These are phyloP conservation scores for Hemithea aestivaria DNA, from an alignment of 2,888 invertebrate genomes.

Conservation along the genomic window DNA sequence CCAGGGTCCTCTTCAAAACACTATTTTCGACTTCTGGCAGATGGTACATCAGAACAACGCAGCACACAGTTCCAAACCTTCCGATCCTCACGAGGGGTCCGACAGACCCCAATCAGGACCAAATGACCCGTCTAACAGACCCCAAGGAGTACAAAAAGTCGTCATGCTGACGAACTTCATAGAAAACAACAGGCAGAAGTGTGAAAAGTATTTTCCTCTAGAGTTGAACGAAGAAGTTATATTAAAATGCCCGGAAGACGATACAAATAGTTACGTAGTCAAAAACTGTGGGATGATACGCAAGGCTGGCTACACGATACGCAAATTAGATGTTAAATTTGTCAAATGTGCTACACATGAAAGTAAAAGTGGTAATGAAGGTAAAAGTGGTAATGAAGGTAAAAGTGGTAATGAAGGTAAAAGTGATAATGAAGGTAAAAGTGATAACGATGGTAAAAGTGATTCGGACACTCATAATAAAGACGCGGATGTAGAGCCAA, in stretches of 20 bases:
- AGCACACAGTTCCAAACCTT: slow-evolving; percentile 24
- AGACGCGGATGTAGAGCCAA: background rate
- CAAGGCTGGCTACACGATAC: slow-evolving; percentile 79
- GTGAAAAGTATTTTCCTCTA: slow-evolving; percentile 92
- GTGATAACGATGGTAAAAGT: slow-evolving; percentile 4
- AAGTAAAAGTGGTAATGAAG: slow-evolving; percentile 1
- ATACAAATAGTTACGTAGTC: slow-evolving; percentile 59
- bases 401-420: background rate
- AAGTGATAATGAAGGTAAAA: slow-evolving; percentile 14
- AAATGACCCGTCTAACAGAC: too few relatives aligned
- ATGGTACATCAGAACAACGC: slow-evolving; percentile 84
- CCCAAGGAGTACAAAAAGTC: slow-evolving; percentile 76
- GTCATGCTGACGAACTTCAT: slow-evolving; percentile 95
- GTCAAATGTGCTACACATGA: slow-evolving; percentile 20
- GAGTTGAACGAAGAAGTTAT: slow-evolving; percentile 68
- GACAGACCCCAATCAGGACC: slow-evolving; percentile 8
- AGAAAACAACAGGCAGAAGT: slow-evolving; percentile 91
- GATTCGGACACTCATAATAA: slow-evolving; percentile 10
- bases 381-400: slow-evolving; percentile 1
- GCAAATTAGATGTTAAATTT: slow-evolving; percentile 64
- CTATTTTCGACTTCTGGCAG: slow-evolving; percentile 93
- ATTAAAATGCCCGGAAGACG: slow-evolving; percentile 38
- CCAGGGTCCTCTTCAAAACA: slow-evolving; percentile 94
- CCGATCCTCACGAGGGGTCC: slow-evolving; percentile 18
- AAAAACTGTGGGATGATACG: slow-evolving; percentile 75